Evolutionary conservation across 2,113 vertebrate genomes (phyloP).

Genomic region (Neotoma lepida): DNA sequence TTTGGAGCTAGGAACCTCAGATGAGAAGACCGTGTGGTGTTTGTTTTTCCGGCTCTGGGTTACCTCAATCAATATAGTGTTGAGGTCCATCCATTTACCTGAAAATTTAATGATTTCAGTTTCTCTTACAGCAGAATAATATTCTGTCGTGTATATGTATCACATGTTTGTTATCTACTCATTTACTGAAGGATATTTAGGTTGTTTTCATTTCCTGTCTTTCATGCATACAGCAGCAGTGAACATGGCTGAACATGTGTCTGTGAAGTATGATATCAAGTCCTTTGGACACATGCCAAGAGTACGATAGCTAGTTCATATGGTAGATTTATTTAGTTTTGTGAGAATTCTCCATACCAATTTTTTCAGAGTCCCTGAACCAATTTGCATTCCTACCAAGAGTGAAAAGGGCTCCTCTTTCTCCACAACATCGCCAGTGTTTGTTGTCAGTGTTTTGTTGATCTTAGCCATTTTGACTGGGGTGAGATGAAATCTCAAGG

Average conservation of each 20-base stretch:
- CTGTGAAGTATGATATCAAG: background rate
- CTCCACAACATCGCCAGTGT: background rate
- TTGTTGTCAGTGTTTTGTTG: background rate
- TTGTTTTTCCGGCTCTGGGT: background rate
- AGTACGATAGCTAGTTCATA: background rate
- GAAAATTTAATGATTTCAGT: background rate
- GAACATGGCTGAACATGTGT: background rate
- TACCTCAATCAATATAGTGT: background rate
- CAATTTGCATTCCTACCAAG: background rate
- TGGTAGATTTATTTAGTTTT: background rate
- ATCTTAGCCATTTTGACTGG: background rate
- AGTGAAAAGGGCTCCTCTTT: background rate
- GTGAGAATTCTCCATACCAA: background rate
- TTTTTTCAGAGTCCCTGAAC: background rate
- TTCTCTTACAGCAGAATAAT: background rate
- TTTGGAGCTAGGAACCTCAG: background rate
- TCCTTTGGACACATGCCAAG: background rate
- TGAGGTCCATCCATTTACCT: background rate
- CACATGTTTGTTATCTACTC: background rate
- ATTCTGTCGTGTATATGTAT: background rate
- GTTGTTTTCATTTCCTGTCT: background rate
- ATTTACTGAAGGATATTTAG: background rate
- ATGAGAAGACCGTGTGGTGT: background rate
- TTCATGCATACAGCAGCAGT: background rate
- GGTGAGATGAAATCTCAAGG: background rate